Conservation (phyloP, 2,888 invertebrate species). For the Philereme vetulata region DNA sequence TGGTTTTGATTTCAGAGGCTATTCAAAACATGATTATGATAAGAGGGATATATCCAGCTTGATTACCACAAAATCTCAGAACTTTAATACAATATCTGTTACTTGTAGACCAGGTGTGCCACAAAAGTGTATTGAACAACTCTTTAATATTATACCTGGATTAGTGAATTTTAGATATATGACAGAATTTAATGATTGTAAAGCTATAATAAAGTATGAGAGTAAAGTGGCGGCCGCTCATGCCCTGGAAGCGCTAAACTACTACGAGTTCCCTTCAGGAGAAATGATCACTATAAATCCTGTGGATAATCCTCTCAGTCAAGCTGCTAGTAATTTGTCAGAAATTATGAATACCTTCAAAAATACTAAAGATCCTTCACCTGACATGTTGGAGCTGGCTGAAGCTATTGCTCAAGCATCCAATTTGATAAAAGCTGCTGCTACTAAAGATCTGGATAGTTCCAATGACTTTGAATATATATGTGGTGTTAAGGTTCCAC, state of each 20-base stretch:
- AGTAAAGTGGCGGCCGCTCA: constrained; percentile 76
- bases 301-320: constrained; percentile 73
- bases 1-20: constrained; percentile 24
- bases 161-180: constrained; percentile 72
- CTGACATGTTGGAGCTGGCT: constrained; percentile 87
- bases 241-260: constrained; percentile 93
- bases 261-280: constrained; percentile 96
- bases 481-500: constrained; percentile 89
- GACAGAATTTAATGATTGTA: constrained; percentile 78
- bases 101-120: constrained; percentile 88
- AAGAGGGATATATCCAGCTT: constrained; percentile 40
- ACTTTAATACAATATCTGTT: constrained; percentile 87
- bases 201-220: constrained; percentile 65
- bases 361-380: constrained; percentile 62
- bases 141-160: constrained; percentile 93
- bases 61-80: constrained; percentile 60
- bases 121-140: constrained; percentile 91
- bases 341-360: constrained; percentile 70
- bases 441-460: constrained; percentile 44
- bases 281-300: constrained; percentile 90
- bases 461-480: constrained; percentile 57
- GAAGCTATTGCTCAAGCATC: constrained; percentile 92
- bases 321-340: constrained; percentile 66
- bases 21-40: constrained; percentile 36
- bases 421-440: constrained; percentile 88